Evolutionary conservation across 2,113 vertebrate species (phyloP), one percentile per base, ranked within the genome.

Genomic region (Ibidorhyncha struthersii): DNA sequence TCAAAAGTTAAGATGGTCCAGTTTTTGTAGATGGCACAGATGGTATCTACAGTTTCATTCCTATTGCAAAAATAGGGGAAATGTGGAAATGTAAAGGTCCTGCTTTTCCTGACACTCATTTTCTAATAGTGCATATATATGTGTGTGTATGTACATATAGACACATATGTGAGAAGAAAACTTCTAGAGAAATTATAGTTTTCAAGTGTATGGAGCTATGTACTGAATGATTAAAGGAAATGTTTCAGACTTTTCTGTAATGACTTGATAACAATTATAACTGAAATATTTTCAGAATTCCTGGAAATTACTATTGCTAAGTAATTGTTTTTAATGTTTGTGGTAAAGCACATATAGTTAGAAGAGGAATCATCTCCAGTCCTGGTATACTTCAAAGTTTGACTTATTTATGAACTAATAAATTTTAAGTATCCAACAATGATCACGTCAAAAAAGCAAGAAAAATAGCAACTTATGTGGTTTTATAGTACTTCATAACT

Each of bases 261-360:
- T 50, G 29, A 78, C 69, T 90, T 81, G 77, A 32, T 95, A 85
- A 96, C 82, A 55, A 88, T 73, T 91, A 94, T 93, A 86, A 70
- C 92, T 69, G 72, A 96, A 96, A 96, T 96, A 94, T 82, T 94
- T 97, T 89, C 92, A 92, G 74, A 85, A 93, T 84, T 95, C 27
- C 93, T 97, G 97, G 96, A 94, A 96, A 89, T 74, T 11, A 61
- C 63, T 96, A 66, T 96, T 97, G 81, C 63, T 93, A 87, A 96
- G 63, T 93, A 93, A 82, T 45, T 81, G 85, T 67, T 96, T 96
- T 92, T 89, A 94, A 76, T 96, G 90, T 97, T 83, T 92, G 92
- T 97, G 87, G 71, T 97, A 96, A 98, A 98, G 86, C 86, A 96
- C 90, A 49, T 93, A 29, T 95, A 81, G 82, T 27, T 97, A 87